Conservation (phyloP, 1,140 invertebrate genomes). For the Heliconius melpomene region DNA sequence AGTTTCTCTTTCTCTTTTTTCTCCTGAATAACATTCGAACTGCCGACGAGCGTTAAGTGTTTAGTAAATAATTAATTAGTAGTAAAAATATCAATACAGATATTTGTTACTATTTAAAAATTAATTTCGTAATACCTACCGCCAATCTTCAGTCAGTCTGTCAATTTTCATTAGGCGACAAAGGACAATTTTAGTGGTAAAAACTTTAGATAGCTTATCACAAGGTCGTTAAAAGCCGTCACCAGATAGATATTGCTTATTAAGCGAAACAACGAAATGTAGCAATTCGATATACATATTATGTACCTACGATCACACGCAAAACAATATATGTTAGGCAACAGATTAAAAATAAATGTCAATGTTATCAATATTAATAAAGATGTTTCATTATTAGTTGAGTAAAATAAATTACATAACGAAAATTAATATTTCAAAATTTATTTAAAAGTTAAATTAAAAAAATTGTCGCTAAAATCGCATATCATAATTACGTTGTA, state of each 20-base stretch:
- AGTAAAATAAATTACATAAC: constrained; percentile 11
- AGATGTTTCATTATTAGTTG: neutral
- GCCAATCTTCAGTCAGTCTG: neutral
- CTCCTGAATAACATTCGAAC: neutral
- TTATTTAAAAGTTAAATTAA: neutral
- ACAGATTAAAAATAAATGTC: neutral
- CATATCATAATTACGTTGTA: constrained; percentile 6
- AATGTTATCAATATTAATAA: constrained; percentile 12
- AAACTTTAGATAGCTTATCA: constrained; percentile 35
- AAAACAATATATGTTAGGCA: neutral
- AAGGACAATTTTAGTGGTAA: constrained; percentile 20
- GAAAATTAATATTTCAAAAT: neutral
- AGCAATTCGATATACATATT: neutral
- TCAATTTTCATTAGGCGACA: constrained; percentile 8
- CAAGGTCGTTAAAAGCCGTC: constrained; percentile 21
- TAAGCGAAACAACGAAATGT: constrained; percentile 2
- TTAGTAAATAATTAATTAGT: neutral
- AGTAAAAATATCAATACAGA: neutral
- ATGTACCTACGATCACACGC: constrained; percentile 5
- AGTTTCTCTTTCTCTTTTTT: too few relatives aligned
- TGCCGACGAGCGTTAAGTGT: neutral
- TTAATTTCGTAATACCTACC: neutral
- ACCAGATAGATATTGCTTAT: neutral
- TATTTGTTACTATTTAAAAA: neutral
- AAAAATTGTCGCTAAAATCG: neutral